Evolutionary conservation across 2,888 invertebrate genomes (phyloP).

Genomic region (Coleophora flavipennella): DNA sequence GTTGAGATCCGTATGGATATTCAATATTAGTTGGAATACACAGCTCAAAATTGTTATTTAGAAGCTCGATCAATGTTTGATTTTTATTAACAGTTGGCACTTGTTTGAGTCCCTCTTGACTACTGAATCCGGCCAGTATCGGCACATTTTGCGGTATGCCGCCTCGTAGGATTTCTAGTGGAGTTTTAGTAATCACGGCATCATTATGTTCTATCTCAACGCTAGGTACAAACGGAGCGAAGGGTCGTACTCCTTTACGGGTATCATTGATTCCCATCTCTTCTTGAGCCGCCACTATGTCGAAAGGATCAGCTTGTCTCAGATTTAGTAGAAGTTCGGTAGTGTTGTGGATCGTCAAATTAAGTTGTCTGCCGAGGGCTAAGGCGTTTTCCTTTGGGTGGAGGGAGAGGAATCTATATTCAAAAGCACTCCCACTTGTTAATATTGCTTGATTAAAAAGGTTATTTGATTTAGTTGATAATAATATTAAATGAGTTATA

Average conservation of each 20-base stretch:
- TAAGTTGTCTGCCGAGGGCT: conserved; percentile 17
- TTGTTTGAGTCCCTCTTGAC: conserved; percentile 34
- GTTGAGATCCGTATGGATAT: conserved; percentile 19
- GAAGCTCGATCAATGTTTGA: conserved; percentile 9
- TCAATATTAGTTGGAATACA: conserved; percentile 27
- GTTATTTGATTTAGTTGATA: conserved; percentile 27
- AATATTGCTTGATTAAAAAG: conserved; percentile 23
- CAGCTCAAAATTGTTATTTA: conserved; percentile 21
- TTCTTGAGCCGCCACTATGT: conserved; percentile 21
- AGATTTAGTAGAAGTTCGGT: conserved; percentile 16
- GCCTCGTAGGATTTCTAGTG: conserved; percentile 26
- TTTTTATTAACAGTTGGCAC: conserved; percentile 12
- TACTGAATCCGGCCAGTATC: conserved; percentile 40
- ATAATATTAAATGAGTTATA: conserved; percentile 28
- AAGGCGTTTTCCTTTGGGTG: conserved; percentile 18
- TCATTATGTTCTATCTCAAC: conserved; percentile 32
- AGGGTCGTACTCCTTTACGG: conserved; percentile 17
- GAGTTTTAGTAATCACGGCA: conserved; percentile 35
- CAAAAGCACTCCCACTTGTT: conserved; percentile 23
- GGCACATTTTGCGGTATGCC: conserved; percentile 38
- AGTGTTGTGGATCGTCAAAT: conserved; percentile 12
- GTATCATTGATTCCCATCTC: conserved; percentile 14
- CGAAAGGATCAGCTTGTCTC: conserved; percentile 15
- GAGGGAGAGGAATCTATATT: conserved; percentile 20
- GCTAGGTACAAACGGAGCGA: conserved; percentile 34